phyloP scores from a whole-genome alignment of 2,888 invertebrate species.

The Brachypalpus laphriformis region DNA sequence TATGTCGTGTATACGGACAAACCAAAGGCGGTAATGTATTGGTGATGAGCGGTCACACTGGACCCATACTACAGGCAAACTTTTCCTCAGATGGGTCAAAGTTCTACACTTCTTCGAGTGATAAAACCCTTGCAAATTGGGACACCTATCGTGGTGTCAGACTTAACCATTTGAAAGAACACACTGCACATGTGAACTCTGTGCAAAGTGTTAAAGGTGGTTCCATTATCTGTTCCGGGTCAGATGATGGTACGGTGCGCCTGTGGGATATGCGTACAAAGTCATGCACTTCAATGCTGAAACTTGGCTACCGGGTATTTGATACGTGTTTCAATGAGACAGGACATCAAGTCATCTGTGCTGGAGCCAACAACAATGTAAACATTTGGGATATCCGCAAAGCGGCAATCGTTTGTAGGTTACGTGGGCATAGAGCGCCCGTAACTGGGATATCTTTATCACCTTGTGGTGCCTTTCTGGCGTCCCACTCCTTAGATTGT shows the following conservation, averaged over 20 bases:
- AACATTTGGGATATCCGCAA: slow-evolving; percentile 98
- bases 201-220: not conserved
- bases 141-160: slow-evolving; percentile 85
- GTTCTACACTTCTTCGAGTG: slow-evolving; percentile 95
- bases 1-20: slow-evolving; percentile 99
- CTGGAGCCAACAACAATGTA: slow-evolving; percentile 97
- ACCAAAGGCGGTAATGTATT: slow-evolving; percentile 98
- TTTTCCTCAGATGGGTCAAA: slow-evolving; percentile 92
- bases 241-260: not conserved
- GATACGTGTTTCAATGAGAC: slow-evolving; percentile 97
- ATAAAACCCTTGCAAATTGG: slow-evolving; percentile 97
- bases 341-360: slow-evolving; percentile 95
- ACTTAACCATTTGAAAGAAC: not conserved
- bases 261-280: slow-evolving; percentile 83
- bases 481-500: slow-evolving; percentile 98
- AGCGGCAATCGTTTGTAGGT: slow-evolving; percentile 89
- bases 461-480: slow-evolving; percentile 89
- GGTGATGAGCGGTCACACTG: slow-evolving; percentile 96
- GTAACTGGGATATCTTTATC: slow-evolving; percentile 91
- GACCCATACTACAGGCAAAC: slow-evolving; percentile 96
- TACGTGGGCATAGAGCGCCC: slow-evolving; percentile 92
- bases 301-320: slow-evolving; percentile 89
- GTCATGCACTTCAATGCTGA: slow-evolving; percentile 88
- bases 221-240: not conserved
- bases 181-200: not conserved